These are phyloP conservation scores for Bradysia coprophila DNA, from an alignment of 1,140 invertebrate genomes.

Conservation along the genomic window DNA sequence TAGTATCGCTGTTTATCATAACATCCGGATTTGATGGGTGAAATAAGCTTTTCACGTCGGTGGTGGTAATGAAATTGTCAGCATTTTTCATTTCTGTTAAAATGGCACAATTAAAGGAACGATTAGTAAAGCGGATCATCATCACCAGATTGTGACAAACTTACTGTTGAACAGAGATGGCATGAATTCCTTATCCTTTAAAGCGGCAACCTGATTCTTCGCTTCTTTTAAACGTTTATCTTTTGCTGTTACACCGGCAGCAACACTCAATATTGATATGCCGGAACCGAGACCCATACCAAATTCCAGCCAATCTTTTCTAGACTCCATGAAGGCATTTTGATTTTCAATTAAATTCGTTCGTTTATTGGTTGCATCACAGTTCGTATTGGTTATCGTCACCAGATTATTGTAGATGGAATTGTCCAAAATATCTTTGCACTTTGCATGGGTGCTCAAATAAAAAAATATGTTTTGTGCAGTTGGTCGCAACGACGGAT, in stretches of 20 bases:
- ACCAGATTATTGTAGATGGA: slow-evolving; percentile 9
- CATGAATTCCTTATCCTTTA: slow-evolving; percentile 16
- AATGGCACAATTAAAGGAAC: too few relatives aligned
- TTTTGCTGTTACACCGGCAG: slow-evolving; percentile 63
- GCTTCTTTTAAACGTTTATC: slow-evolving; percentile 65
- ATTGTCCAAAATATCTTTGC: slow-evolving; percentile 24
- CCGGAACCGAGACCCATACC: slow-evolving; percentile 5
- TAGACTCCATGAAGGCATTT: not conserved
- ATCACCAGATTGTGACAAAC: too few relatives aligned
- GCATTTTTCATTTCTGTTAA: too few relatives aligned
- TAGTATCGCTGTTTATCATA: slow-evolving; percentile 32
- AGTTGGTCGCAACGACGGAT: slow-evolving; percentile 23
- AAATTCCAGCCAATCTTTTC: slow-evolving; percentile 1
- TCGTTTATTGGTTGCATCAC: not conserved
- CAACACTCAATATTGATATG: slow-evolving; percentile 39
- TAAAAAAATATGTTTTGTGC: slow-evolving; percentile 42
- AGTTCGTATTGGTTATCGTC: not conserved
- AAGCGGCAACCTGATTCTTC: slow-evolving; percentile 30
- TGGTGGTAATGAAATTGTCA: not conserved
- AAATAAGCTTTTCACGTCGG: slow-evolving; percentile 8
- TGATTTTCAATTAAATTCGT: not conserved
- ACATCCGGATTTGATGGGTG: slow-evolving; percentile 27
- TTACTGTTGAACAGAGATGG: slow-evolving; percentile 12
- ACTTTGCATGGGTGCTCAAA: slow-evolving; percentile 53
- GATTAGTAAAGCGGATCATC: too few relatives aligned